Evolutionary conservation across 2,797 vertebrate genomes (phyloP).

Genomic region (Luscinia megarhynchos): DNA sequence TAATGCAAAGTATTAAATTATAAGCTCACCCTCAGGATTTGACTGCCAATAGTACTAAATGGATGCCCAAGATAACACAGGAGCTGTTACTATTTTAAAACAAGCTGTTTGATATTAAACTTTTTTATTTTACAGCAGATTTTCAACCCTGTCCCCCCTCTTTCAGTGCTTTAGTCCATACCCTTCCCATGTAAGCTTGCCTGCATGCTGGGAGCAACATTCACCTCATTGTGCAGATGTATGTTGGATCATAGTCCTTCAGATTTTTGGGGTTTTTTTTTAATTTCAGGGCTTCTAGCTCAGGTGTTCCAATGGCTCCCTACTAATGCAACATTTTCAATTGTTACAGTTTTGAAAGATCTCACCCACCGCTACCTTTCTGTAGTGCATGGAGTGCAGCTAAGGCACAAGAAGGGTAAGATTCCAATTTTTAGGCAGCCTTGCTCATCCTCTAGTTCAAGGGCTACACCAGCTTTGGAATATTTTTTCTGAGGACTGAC

Average conservation of each 20-base stretch:
- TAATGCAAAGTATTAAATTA: constrained; percentile 75
- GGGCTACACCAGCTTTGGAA: neutral
- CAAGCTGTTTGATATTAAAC: neutral
- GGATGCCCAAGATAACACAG: constrained; percentile 39
- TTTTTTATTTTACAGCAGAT: neutral
- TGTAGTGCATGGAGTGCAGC: rapidly evolving
- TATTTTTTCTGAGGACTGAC: neutral
- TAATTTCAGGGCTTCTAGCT: neutral
- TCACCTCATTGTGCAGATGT: neutral
- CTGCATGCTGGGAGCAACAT: neutral
- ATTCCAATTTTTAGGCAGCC: neutral
- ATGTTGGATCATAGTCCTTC: neutral
- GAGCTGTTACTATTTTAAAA: constrained; percentile 47
- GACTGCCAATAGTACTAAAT: constrained; percentile 63
- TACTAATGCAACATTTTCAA: neutral
- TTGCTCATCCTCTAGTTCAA: neutral
- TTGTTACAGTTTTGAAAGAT: neutral
- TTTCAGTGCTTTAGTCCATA: neutral
- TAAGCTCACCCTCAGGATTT: constrained; percentile 70
- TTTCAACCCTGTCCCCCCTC: neutral
- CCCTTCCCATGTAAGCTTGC: neutral
- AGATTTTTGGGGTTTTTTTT: neutral
- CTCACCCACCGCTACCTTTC: neutral
- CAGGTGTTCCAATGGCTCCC: neutral
- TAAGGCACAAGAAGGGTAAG: neutral